Percentiles rank a stretch among this genome's conserved stretches.
These are phyloP conservation scores for Ichneumoninae sp. DNA, from an alignment of 2,888 invertebrate genomes.

Conservation along the genomic window DNA sequence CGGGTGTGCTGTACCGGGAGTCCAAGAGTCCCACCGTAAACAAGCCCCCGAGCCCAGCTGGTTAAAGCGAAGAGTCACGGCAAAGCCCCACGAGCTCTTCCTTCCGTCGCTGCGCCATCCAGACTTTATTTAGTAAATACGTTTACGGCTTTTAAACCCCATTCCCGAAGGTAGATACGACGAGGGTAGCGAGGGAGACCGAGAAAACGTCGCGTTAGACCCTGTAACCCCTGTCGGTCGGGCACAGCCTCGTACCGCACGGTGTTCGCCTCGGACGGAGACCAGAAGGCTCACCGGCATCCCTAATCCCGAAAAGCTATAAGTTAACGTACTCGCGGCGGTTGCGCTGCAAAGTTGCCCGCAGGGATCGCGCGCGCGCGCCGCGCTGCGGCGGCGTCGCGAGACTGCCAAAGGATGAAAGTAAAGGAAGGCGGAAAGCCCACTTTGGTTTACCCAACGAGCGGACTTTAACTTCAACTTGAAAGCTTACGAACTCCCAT, in stretches of 20 bases:
- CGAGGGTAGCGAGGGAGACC: slow-evolving; percentile 5
- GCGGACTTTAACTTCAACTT: slow-evolving; percentile 64
- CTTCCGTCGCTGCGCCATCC: slow-evolving; percentile 8
- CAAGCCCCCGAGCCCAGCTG: slow-evolving; percentile 46
- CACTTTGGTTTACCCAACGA: slow-evolving; percentile 64
- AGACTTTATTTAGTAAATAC: slow-evolving; percentile 65
- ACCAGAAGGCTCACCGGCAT: slow-evolving; percentile 52
- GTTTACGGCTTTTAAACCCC: slow-evolving; percentile 62
- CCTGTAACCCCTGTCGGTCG: slow-evolving; percentile 26
- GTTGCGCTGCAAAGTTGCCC: slow-evolving; percentile 38
- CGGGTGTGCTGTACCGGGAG: slow-evolving; percentile 17
- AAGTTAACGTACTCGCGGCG: slow-evolving; percentile 64
- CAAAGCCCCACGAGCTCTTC: slow-evolving; percentile 30
- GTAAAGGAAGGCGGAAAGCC: slow-evolving; percentile 45
- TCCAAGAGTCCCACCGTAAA: slow-evolving; percentile 40
- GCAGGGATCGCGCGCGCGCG: slow-evolving; percentile 1
- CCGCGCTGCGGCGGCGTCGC: neutral
- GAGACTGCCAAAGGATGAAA: neutral
- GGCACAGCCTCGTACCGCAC: neutral
- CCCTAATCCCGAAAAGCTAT: slow-evolving; percentile 65
- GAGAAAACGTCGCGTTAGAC: slow-evolving; percentile 24
- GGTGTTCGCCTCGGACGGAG: slow-evolving; percentile 49
- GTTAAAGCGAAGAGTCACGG: slow-evolving; percentile 40
- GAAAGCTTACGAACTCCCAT: slow-evolving; percentile 46
- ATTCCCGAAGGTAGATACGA: slow-evolving; percentile 28